Percentiles rank a stretch among this genome's conserved stretches.
phyloP scores from a whole-genome alignment of 2,797 vertebrate genomes.

The Scomberomorus guttatus region DNA sequence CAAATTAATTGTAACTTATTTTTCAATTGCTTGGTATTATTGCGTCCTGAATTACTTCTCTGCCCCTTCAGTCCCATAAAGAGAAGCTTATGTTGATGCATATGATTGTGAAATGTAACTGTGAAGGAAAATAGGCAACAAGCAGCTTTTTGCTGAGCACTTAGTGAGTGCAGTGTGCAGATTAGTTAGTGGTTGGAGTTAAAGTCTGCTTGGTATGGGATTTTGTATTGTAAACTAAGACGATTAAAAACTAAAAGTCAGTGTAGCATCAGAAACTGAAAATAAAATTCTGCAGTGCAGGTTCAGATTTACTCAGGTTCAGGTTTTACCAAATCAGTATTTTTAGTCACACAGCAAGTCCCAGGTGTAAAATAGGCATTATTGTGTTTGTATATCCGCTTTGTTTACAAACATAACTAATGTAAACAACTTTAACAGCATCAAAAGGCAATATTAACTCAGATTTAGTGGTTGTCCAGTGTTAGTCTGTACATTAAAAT shows the following conservation, averaged over 20 bases:
- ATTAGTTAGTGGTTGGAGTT: background rate
- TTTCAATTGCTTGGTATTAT: background rate
- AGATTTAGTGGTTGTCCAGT: background rate
- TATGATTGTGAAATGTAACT: slow-evolving; percentile 2
- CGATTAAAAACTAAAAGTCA: slow-evolving; percentile 6
- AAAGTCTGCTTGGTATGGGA: background rate
- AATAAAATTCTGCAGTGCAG: background rate
- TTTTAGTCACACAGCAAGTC: too few relatives aligned
- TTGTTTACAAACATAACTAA: too few relatives aligned
- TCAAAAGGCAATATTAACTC: background rate
- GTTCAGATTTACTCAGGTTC: background rate
- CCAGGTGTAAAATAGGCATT: too few relatives aligned
- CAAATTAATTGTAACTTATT: background rate
- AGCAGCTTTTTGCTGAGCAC: slow-evolving; percentile 19
- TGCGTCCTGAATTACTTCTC: background rate
- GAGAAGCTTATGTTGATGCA: background rate
- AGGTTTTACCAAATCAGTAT: too few relatives aligned
- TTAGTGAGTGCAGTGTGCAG: background rate
- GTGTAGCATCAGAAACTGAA: background rate
- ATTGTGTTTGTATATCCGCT: background rate
- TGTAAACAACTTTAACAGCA: background rate
- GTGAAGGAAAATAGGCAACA: background rate
- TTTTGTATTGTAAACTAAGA: slow-evolving; percentile 12
- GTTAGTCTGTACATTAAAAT: background rate
- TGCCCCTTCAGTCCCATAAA: background rate